phyloP scores from a whole-genome alignment of 2,888 invertebrate genomes.

The Meloe dianella region DNA sequence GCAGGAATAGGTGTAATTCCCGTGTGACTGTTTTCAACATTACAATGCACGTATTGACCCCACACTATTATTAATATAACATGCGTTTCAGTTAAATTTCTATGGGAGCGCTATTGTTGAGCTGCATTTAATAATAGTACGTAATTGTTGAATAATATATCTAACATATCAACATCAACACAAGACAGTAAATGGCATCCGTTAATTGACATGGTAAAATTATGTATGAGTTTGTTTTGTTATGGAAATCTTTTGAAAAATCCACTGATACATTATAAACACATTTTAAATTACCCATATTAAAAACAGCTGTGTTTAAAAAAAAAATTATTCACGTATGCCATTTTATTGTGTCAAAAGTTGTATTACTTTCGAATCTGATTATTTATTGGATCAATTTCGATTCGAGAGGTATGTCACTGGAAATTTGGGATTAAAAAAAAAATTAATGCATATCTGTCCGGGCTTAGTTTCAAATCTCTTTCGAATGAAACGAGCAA shows the following conservation, averaged over 20 bases:
- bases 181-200: neutral
- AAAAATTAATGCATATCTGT: neutral
- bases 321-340: neutral
- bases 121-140: conserved; percentile 21
- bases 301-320: no score
- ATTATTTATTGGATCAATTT: no score
- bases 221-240: neutral
- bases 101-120: conserved; percentile 23
- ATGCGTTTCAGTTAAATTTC: conserved; percentile 22
- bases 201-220: neutral
- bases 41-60: conserved; percentile 37
- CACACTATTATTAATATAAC: conserved; percentile 33
- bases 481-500: no score
- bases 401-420: no score
- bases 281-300: no score
- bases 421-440: no score
- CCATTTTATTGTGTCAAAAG: neutral
- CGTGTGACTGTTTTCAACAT: conserved; percentile 32
- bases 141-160: conserved; percentile 19
- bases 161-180: neutral
- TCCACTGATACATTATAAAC: neutral
- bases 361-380: no score
- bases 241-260: neutral
- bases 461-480: no score
- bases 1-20: conserved; percentile 29